Base-by-base conservation (phyloP, 2,888 invertebrate genomes). In the Metellina segmentata region DNA sequence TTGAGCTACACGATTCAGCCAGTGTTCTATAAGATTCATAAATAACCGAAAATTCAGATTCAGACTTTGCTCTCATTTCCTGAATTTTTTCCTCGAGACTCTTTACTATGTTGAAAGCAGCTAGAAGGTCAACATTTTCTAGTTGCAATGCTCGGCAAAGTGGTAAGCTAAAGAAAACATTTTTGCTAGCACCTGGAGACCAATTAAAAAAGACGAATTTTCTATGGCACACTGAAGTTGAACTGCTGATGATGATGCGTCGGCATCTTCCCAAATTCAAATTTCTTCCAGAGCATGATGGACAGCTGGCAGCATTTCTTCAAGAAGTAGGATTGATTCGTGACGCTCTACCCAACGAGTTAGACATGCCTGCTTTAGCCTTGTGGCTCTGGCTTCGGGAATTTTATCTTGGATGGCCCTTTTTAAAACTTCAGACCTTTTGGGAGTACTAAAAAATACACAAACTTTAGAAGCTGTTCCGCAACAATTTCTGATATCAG, bases 301-400 rank as follows among this genome's bases (percentile, higher is more conserved):
- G n/a, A 51, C n/a, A 6, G 49, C 78, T 1, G 51, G 8, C 9
- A n/a, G 51, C 52, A 78, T 49, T 78, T 78, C 78, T 51, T 7
- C 19, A 78, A 78, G 52, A 16, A 19, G 13, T n/a, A 78, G 19
- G 11, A 78, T 51, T 1, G 78, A 49, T 16, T 78, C 78, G 8
- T 78, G 78, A n/a, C 52, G 49, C 52, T 78, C 13, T 8, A 78
- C 78, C 78, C 78, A 78, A 13, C 78, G 11, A 16, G 78, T 52
- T 52, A 19, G 51, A 16, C 52, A 78, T 19, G 51, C 9, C 51
- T 49, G 52, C 51, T 51, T 78, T 51, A 81, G 16, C 34, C 19
- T 34, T 8, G n/a, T 11, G 16, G 53, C n/a, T 20, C 61, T 61
- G 16, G 51, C 81, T n/a, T 81, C 13, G 0, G 81, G 81, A 16